phyloP scores from a whole-genome alignment of 2,888 invertebrate genomes.

The Hyposoter didymator region DNA sequence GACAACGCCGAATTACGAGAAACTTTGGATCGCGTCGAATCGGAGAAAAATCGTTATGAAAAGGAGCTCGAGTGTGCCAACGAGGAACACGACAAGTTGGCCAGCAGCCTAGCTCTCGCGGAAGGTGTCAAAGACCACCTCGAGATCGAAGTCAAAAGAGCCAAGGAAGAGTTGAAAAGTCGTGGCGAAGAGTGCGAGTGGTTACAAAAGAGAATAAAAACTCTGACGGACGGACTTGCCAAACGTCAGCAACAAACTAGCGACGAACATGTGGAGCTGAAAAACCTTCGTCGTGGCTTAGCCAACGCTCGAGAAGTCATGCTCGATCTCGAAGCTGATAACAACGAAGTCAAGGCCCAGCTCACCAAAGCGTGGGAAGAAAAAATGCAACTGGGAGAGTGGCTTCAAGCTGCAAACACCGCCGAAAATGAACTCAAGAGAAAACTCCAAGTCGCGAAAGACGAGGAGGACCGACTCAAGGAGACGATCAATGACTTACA shows the following conservation, averaged over 20 bases:
- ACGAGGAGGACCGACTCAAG: constrained; percentile 82
- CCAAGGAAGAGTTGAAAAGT: constrained; percentile 84
- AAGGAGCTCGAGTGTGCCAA: constrained; percentile 84
- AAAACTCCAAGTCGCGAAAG: constrained; percentile 79
- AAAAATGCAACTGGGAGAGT: constrained; percentile 71
- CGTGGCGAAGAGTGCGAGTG: constrained; percentile 86
- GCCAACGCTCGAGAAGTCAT: constrained; percentile 77
- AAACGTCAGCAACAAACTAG: constrained; percentile 76
- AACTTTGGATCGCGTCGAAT: constrained; percentile 84
- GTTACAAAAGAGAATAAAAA: constrained; percentile 85
- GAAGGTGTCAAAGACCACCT: constrained; percentile 85
- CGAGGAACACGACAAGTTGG: constrained; percentile 84
- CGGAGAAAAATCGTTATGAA: constrained; percentile 85
- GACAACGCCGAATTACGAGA: constrained; percentile 83
- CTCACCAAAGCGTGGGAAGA: constrained; percentile 73
- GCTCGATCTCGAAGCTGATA: constrained; percentile 78
- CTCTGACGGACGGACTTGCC: constrained; percentile 77
- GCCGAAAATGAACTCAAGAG: constrained; percentile 88
- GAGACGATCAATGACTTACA: constrained; percentile 77
- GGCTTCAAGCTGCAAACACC: constrained; percentile 87
- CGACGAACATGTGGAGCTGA: constrained; percentile 75
- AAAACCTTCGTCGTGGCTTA: constrained; percentile 75
- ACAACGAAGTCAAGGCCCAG: constrained; percentile 75
- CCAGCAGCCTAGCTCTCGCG: constrained; percentile 76
- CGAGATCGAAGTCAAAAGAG: constrained; percentile 84